These are phyloP conservation scores for Hippolais icterina DNA, from an alignment of 2,113 vertebrate species.

Conservation along the genomic window DNA sequence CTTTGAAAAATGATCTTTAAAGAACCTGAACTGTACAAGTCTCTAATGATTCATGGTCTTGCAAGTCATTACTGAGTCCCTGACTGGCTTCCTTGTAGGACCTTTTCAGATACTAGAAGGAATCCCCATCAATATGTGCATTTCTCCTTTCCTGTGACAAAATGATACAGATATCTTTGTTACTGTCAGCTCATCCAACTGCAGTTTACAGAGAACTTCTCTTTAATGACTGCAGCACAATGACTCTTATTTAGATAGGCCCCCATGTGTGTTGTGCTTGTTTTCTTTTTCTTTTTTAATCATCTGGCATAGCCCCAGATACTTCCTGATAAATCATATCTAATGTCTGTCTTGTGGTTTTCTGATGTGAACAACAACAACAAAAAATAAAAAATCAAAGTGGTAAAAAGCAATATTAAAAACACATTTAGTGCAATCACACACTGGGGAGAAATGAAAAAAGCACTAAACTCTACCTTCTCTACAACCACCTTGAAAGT, in stretches of 20 bases:
- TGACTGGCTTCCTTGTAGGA: neutral
- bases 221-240: neutral
- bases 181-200: neutral
- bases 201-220: neutral
- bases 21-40: neutral
- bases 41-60: neutral
- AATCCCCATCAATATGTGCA: neutral
- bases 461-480: conserved; percentile 35
- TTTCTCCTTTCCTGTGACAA: neutral
- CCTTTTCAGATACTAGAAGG: neutral
- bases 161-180: neutral
- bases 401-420: conserved; percentile 57
- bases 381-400: conserved; percentile 37
- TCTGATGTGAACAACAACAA: conserved; percentile 46
- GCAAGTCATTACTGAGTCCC: neutral
- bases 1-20: neutral
- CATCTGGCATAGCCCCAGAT: conserved; percentile 13
- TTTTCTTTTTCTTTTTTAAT: conserved; percentile 45
- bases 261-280: neutral
- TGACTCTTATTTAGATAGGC: neutral
- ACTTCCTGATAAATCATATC: conserved; percentile 44
- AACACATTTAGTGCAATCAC: conserved; percentile 52
- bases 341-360: conserved; percentile 47
- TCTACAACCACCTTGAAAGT: conserved; percentile 35
- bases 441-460: conserved; percentile 33